Evolutionary conservation across 1,140 invertebrate genomes (phyloP).

Genomic region (Macrobrachium nipponense): DNA sequence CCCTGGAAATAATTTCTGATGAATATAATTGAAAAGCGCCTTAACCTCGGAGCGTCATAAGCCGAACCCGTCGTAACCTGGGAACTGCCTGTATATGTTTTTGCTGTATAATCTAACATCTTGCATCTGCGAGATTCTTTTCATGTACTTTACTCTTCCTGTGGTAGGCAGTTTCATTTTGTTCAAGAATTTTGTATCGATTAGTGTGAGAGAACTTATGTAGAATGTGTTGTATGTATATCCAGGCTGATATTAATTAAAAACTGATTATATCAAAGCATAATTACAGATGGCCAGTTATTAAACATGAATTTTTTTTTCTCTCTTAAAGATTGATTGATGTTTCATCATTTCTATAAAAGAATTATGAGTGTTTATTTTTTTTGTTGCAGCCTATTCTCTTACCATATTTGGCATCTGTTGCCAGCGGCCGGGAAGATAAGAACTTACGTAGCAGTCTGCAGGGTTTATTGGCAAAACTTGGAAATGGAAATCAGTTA

Average conservation of each 20-base stretch:
- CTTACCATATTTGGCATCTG: constrained; percentile 41
- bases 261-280: background rate
- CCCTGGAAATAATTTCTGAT: too few relatives aligned
- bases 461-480: constrained; percentile 8
- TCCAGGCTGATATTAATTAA: background rate
- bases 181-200: too few relatives aligned
- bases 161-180: too few relatives aligned
- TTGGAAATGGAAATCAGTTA: background rate
- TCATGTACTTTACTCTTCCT: too few relatives aligned
- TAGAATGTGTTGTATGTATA: too few relatives aligned
- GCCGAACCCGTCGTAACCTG: too few relatives aligned
- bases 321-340: background rate
- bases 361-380: background rate
- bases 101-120: too few relatives aligned
- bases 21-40: too few relatives aligned
- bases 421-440: constrained; percentile 30
- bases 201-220: too few relatives aligned
- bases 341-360: background rate
- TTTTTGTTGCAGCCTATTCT: constrained; percentile 35
- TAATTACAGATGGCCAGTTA: background rate
- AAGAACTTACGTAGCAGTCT: constrained; percentile 23
- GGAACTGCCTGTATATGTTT: background rate
- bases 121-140: too few relatives aligned
- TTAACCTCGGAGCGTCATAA: too few relatives aligned
- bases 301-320: background rate